A percentile compares a stretch with the other conserved stretches of the same genome.
phyloP scores from a whole-genome alignment of 1,140 invertebrate species.

The Stratiolaelaps scimitus region DNA sequence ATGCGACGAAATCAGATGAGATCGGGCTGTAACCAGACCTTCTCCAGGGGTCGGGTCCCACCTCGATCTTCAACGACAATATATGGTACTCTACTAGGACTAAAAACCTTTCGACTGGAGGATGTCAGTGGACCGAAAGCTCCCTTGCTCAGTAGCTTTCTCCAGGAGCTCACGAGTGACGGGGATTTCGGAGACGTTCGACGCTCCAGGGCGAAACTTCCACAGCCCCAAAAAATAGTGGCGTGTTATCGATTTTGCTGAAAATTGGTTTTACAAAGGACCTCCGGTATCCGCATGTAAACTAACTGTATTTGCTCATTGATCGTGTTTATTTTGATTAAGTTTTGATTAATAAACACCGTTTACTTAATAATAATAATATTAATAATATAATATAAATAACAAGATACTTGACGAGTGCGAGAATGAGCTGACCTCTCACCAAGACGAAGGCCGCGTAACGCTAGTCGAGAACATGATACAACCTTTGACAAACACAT shows the following conservation, averaged over 20 bases:
- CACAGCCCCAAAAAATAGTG: not conserved
- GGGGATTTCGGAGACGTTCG: not conserved
- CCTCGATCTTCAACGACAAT: conserved; percentile 1
- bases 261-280: not conserved
- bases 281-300: not conserved
- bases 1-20: not conserved
- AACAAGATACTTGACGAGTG: conserved; percentile 5
- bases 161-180: conserved; percentile 10
- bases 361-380: not conserved
- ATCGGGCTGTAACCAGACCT: not conserved
- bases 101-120: too few relatives aligned
- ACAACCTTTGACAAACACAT: not conserved
- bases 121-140: not conserved
- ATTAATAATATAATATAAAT: conserved; percentile 4
- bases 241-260: not conserved
- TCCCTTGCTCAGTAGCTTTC: conserved; percentile 7
- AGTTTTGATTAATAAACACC: not conserved
- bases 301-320: not conserved
- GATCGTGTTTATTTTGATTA: conserved; percentile 24
- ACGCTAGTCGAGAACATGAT: conserved; percentile 24
- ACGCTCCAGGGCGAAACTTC: not conserved
- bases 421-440: not conserved
- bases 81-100: too few relatives aligned
- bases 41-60: not conserved
- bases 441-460: conserved; percentile 11